Conservation (phyloP, 2,113 vertebrate species). For the Columba janthina region DNA sequence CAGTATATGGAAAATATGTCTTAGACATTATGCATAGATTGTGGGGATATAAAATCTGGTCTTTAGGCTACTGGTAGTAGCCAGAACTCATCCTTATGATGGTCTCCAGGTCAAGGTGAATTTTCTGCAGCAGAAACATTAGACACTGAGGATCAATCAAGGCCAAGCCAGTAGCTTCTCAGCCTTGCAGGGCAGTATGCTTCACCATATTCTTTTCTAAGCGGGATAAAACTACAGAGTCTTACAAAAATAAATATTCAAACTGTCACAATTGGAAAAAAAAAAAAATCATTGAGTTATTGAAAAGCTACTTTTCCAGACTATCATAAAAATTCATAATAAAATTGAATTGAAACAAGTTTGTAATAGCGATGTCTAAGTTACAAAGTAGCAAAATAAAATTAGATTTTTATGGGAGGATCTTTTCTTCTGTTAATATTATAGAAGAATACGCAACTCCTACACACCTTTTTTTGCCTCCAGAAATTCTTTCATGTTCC, state of each 20-base stretch:
- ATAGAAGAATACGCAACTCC: not conserved
- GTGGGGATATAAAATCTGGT: not conserved
- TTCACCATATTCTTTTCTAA: not conserved
- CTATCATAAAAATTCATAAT: not conserved
- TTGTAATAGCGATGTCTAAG: not conserved
- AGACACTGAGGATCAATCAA: not conserved
- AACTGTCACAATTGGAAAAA: not conserved
- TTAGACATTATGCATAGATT: not conserved
- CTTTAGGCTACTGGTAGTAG: not conserved
- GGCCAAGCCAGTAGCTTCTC: not conserved
- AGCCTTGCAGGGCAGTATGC: not conserved
- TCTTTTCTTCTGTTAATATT: conserved; percentile 10
- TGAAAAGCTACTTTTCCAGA: not conserved
- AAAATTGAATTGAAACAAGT: not conserved
- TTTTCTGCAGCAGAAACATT: not conserved
- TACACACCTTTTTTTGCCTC: not conserved
- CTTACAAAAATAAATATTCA: not conserved
- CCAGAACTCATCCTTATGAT: not conserved
- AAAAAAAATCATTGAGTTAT: not conserved
- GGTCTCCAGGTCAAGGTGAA: not conserved
- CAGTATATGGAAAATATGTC: not conserved
- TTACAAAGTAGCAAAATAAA: conserved; percentile 1
- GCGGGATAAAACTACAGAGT: not conserved
- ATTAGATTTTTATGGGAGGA: not conserved
- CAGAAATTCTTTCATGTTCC: not conserved